These are phyloP conservation scores for Sebastiscus albofasciatus DNA, from an alignment of 2,797 vertebrate genomes.

Conservation along the genomic window DNA sequence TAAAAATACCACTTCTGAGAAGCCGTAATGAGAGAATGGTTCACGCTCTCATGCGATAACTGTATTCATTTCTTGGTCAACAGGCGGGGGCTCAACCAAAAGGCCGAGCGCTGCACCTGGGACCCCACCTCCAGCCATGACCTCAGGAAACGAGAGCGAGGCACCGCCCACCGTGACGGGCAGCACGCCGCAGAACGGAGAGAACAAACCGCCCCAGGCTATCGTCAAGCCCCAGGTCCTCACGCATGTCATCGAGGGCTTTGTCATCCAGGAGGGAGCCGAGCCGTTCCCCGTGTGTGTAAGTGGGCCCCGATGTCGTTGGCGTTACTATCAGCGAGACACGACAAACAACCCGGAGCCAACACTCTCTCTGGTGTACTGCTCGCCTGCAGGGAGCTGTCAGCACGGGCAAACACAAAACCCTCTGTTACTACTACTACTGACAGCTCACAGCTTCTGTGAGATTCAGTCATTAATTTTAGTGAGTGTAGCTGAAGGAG, in stretches of 20 bases:
- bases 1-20: not conserved
- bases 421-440: slow-evolving; percentile 32
- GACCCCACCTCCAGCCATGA: slow-evolving; percentile 85
- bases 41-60: not conserved
- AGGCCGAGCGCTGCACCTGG: slow-evolving; percentile 80
- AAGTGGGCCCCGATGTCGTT: slow-evolving; percentile 46
- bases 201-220: slow-evolving; percentile 96
- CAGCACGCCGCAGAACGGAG: slow-evolving; percentile 90
- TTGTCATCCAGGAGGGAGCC: slow-evolving; percentile 98
- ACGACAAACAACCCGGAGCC: slow-evolving; percentile 47
- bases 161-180: slow-evolving; percentile 87
- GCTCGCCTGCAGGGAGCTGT: slow-evolving; percentile 60
- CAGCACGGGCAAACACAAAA: slow-evolving; percentile 47
- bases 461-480: slow-evolving; percentile 58
- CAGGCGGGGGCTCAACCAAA: slow-evolving; percentile 80
- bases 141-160: slow-evolving; percentile 91
- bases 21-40: not conserved
- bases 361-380: slow-evolving; percentile 31
- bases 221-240: slow-evolving; percentile 98
- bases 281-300: slow-evolving; percentile 95
- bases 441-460: slow-evolving; percentile 51
- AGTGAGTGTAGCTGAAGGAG: slow-evolving; percentile 12
- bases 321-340: slow-evolving; percentile 14
- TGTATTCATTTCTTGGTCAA: slow-evolving; percentile 50
- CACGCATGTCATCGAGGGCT: slow-evolving; percentile 98